Evolutionary conservation across 2,888 invertebrate species (phyloP).

Genomic region (Sinelater perroti): DNA sequence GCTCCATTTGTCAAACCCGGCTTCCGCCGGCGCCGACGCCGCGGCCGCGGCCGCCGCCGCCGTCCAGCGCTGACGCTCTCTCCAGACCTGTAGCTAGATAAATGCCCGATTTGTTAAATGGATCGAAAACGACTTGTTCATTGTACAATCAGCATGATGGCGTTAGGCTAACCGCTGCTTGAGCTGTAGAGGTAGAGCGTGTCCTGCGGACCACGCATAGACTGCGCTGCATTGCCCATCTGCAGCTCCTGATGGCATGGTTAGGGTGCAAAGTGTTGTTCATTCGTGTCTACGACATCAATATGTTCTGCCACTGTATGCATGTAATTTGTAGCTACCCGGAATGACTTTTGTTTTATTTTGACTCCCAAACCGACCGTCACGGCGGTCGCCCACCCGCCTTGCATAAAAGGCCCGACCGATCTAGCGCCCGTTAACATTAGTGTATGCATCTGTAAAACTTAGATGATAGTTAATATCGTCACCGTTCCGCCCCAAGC

Average conservation of each 20-base stretch:
- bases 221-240: slow-evolving; percentile 44
- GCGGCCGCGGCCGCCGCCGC: slow-evolving; percentile 30
- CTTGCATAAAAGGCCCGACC: slow-evolving; percentile 9
- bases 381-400: slow-evolving; percentile 11
- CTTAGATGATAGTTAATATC: slow-evolving; percentile 34
- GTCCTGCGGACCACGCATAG: slow-evolving; percentile 43
- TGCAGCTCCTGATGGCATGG: slow-evolving; percentile 45
- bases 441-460: slow-evolving; percentile 36
- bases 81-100: slow-evolving; percentile 45
- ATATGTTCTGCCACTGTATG: slow-evolving; percentile 51
- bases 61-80: slow-evolving; percentile 27
- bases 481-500: slow-evolving; percentile 6
- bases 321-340: slow-evolving; percentile 40
- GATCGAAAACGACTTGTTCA: slow-evolving; percentile 45
- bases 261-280: slow-evolving; percentile 42
- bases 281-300: slow-evolving; percentile 48
- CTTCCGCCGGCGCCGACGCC: slow-evolving; percentile 12
- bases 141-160: slow-evolving; percentile 47
- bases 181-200: slow-evolving; percentile 44
- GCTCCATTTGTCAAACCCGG: slow-evolving; percentile 54
- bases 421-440: slow-evolving; percentile 22
- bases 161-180: slow-evolving; percentile 45
- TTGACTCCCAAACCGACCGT: slow-evolving; percentile 5
- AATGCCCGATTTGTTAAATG: slow-evolving; percentile 51
- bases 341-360: slow-evolving; percentile 22